Conservation (phyloP, 2,888 invertebrate species). For the Leucophenga montana region DNA sequence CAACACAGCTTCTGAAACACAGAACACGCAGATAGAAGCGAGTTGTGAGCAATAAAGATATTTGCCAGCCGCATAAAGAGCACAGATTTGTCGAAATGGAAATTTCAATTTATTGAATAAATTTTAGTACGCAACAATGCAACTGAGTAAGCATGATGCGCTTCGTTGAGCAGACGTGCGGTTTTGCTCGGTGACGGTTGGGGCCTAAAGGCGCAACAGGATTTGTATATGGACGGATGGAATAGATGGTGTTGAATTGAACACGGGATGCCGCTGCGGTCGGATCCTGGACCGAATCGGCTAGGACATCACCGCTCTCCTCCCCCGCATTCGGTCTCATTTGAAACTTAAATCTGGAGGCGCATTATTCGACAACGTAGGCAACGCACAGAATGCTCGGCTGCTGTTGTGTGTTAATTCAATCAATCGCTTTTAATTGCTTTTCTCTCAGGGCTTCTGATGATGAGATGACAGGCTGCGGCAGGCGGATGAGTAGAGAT, state of each 20-base stretch:
- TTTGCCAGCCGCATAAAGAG: slow-evolving; percentile 1
- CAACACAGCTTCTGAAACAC: background rate
- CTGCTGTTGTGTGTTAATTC: slow-evolving; percentile 8
- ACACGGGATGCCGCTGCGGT: too few relatives aligned
- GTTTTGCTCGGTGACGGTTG: too few relatives aligned
- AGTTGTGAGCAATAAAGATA: background rate
- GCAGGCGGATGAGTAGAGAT: background rate
- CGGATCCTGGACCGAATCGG: too few relatives aligned
- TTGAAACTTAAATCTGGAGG: too few relatives aligned
- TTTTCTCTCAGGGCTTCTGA: background rate
- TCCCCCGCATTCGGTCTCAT: background rate
- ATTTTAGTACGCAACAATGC: slow-evolving; percentile 17
- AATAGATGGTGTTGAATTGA: too few relatives aligned
- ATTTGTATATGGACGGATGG: too few relatives aligned
- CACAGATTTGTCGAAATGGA: slow-evolving; percentile 23
- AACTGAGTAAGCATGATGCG: slow-evolving; percentile 10
- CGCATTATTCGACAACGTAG: background rate
- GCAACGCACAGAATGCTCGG: background rate
- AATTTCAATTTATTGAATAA: slow-evolving; percentile 21
- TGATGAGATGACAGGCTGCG: background rate
- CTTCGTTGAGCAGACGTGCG: slow-evolving; percentile 1
- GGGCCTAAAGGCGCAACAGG: too few relatives aligned
- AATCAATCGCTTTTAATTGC: slow-evolving; percentile 13
- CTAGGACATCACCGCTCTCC: too few relatives aligned
- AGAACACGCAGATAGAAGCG: background rate